Base-by-base conservation (phyloP, 2,888 invertebrate genomes). In the Philereme vetulata region DNA sequence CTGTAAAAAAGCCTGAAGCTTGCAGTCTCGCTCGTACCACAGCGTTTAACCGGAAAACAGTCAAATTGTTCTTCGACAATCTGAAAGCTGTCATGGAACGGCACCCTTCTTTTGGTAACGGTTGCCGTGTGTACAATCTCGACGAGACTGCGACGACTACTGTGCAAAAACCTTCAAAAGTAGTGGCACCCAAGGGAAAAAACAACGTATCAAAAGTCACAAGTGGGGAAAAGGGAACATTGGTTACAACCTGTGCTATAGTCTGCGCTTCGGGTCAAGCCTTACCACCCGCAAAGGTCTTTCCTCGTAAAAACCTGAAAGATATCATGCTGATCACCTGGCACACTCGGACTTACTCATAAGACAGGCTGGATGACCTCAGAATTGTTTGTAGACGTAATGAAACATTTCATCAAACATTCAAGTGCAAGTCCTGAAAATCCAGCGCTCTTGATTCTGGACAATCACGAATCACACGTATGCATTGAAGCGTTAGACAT, bases 381-480 rank as follows among this genome's bases (percentile, higher is more conserved):
- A n/a, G n/a, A n/a, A n/a, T n/a, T n/a, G n/a, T n/a, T n/a, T n/a
- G n/a, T n/a, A n/a, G n/a, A n/a, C n/a, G n/a, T n/a, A n/a, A n/a
- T n/a, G n/a, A 4, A 36, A 36, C 36, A 36, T 36, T 36, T 36
- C 6, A 36, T 36, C 6, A 36, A 36, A 36, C 36, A 36, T 6
- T 5, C 36, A 4, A 5, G 5, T 36, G 36, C 36, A 36, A 36
- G 36, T 6, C 36, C 5, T 36, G 36, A 36, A 36, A 36, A 36
- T 6, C 36, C 36, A 36, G 36, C 36, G 6, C 36, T 36, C 6
- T 36, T 36, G 6, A 36, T 36, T 5, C 6, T 36, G 5, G 36
- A 36, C 6, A 82, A 84, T 60, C 77, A 82, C 56, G 79, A 79
- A 55, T 75, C 75, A 32, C 79, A 81, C 62, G 50, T 75, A 33